Conservation (phyloP, 2,113 vertebrate genomes). For the Catagonus wagneri region DNA sequence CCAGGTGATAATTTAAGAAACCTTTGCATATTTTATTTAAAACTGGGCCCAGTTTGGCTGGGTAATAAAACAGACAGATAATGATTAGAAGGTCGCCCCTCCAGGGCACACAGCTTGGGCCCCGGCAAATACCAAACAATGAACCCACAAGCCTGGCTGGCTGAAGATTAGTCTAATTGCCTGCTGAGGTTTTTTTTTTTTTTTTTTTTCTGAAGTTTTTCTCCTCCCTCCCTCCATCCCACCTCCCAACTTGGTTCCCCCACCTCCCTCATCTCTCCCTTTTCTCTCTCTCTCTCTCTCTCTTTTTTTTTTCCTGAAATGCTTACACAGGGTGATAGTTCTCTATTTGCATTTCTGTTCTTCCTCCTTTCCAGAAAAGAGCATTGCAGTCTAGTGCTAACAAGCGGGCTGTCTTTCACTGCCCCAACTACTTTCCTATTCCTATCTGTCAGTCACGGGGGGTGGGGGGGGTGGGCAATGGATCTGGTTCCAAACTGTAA, state of each 20-base stretch:
- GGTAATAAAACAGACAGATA: conserved; percentile 99
- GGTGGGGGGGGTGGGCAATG: not conserved
- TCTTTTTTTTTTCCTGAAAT: conserved; percentile 74
- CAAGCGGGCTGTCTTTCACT: not conserved
- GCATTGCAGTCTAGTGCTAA: conserved; percentile 60
- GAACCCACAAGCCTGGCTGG: conserved; percentile 95
- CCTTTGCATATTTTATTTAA: conserved; percentile 99
- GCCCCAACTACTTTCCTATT: not conserved
- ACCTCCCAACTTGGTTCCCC: conserved; percentile 37
- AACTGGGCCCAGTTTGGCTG: conserved; percentile 99
- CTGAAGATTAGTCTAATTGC: conserved; percentile 99
- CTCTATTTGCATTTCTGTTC: conserved; percentile 75
- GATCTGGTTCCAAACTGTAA: conserved; percentile 42
- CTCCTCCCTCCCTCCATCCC: conserved; percentile 35
- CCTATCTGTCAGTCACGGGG: conserved; percentile 20
- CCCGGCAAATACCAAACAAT: conserved; percentile 99
- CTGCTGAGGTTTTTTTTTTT: conserved; percentile 98
- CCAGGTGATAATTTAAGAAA: conserved; percentile 99
- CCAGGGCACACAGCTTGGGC: conserved; percentile 98
- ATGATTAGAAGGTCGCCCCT: conserved; percentile 99
- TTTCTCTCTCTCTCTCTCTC: not conserved
- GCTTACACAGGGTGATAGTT: conserved; percentile 80
- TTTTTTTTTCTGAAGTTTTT: conserved; percentile 86
- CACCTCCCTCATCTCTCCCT: conserved; percentile 16
- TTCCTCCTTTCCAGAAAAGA: conserved; percentile 70